Conservation (phyloP, 1,140 invertebrate species). For the Rhagoletis pomonella region DNA sequence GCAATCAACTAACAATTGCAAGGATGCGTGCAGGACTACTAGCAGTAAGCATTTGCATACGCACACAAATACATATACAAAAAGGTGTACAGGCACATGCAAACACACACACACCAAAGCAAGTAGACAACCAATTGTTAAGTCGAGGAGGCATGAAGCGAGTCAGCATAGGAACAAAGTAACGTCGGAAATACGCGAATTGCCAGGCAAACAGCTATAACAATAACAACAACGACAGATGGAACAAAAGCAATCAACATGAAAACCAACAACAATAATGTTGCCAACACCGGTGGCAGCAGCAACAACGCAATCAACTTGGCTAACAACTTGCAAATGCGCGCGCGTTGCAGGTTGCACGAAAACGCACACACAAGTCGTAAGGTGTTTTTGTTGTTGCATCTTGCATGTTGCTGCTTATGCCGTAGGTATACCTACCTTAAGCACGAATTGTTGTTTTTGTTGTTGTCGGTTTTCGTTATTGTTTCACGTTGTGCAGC, state of each 20-base stretch:
- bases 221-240: not conserved
- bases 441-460: not conserved
- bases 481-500: not conserved
- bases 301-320: conserved; percentile 37
- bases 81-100: no score
- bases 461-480: not conserved
- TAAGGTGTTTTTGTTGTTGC: conserved; percentile 8
- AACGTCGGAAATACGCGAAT: not conserved
- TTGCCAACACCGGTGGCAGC: not conserved
- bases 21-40: not conserved
- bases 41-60: not conserved
- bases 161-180: not conserved
- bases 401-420: not conserved
- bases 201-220: conserved; percentile 20
- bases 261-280: conserved; percentile 16
- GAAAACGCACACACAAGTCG: conserved; percentile 22
- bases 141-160: not conserved
- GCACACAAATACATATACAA: not conserved
- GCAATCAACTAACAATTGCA: conserved; percentile 35
- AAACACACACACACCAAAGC: not conserved
- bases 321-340: conserved; percentile 41
- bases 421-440: not conserved
- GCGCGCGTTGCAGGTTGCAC: conserved; percentile 23
- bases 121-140: no score
- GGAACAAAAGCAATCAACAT: not conserved